These are phyloP conservation scores for Acomys russatus DNA, from an alignment of 2,797 vertebrate genomes.

Conservation along the genomic window DNA sequence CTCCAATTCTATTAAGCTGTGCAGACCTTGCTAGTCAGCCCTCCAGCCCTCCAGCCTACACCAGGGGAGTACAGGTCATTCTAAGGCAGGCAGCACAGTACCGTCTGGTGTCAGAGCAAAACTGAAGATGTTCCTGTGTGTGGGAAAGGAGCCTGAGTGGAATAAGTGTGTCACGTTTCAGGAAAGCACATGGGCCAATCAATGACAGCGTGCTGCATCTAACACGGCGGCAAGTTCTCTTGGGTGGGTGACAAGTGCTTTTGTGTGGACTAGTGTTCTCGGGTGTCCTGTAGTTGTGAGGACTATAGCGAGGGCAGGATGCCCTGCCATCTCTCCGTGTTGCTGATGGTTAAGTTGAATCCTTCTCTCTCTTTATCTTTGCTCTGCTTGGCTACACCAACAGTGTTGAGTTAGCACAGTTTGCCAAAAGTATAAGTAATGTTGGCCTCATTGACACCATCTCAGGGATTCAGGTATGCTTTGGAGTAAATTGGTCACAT, in stretches of 20 bases:
- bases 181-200: not conserved
- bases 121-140: not conserved
- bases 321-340: not conserved
- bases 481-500: not conserved
- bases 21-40: not conserved
- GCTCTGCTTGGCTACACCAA: not conserved
- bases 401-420: not conserved
- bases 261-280: not conserved
- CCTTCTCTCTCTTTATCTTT: not conserved
- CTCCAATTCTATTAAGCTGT: not conserved
- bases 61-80: not conserved
- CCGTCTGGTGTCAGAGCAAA: constrained; percentile 5
- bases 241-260: not conserved
- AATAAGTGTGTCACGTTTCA: not conserved
- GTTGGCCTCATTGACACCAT: not conserved
- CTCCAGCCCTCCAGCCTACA: not conserved
- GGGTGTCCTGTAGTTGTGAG: not conserved
- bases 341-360: not conserved
- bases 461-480: not conserved
- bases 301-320: not conserved
- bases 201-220: not conserved
- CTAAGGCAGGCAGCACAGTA: not conserved
- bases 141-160: not conserved
- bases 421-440: not conserved
- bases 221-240: not conserved